Evolutionary conservation across 2,113 vertebrate species (phyloP), one percentile per base, ranked within the genome.

Genomic region (Cebus imitator): DNA sequence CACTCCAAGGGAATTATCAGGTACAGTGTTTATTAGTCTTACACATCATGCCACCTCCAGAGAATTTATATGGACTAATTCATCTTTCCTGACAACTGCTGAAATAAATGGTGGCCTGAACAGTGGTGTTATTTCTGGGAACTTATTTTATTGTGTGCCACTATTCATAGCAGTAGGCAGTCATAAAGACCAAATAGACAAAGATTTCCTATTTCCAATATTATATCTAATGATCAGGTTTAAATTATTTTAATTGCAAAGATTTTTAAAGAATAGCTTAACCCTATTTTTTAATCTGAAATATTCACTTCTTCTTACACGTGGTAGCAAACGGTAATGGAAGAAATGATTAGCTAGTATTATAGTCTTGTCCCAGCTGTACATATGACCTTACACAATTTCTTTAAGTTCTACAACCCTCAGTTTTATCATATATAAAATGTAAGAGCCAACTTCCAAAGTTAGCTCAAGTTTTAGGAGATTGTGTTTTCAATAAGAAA

Each of bases 61-160:
- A 97, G 96, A 97, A 97, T 82, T 57, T 50, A 96, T 57, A 85
- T 93, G n/a, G 79, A 37, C 20, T 96, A 91, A 97, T 98, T 97
- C 84, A 96, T 97, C n/a, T 88, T 96, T 78, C 64, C 94, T 98
- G 92, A 93, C 92, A 96, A 90, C 88, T n/a, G 18, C 12, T 1
- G 43, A 94, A 98, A 48, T 88, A 98, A 97, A 90, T 2, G 0
- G 84, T 96, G 95, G 57, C 52, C 57, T 89, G 52, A 98, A 73
- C 6, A 25, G 2, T 92, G 95, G 43, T 58, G 94, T 97, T 88
- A 55, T 95, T 94, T 78, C 2, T 7, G 25, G 86, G 72, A 75
- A 96, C 86, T 97, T 91, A 48, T 92, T 96, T 92, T 95, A 96
- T 83, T 86, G 66, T 18, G 52, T 8, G 11, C 93, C 76, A 48